Base-by-base conservation (phyloP, 2,888 invertebrate genomes). In the Microplitis deprimator region DNA sequence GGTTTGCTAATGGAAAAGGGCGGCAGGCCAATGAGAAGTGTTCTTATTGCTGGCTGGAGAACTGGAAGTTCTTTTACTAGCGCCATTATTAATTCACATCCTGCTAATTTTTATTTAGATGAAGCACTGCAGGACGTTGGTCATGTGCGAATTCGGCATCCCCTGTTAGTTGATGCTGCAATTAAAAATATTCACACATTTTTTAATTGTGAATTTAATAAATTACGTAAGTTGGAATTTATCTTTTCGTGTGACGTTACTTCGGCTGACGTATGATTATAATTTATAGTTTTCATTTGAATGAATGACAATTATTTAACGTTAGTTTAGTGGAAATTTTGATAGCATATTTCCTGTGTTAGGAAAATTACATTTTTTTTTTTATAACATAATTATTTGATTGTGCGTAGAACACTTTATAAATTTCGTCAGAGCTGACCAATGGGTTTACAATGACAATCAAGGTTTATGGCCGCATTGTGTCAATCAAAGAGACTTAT, bases 21-120 rank as follows among this genome's bases (percentile, higher is more conserved):
- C 62, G 96, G 96, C 13, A 91, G 91, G 77, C 96, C 96, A 5
- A 87, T 96, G 77, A 92, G 95, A 81, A 96, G 94, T 88, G 89
- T 97, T 68, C 94, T 97, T 81, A 91, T 96, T 79, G 96, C 96
- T n/a, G 96, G 96, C 13, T 97, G 97, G 96, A 92, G 97, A 83
- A 96, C 96, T 5, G 97, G 97, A 6, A 96, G 97, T 20, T 96
- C 97, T 59, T 97, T 97, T 89, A 91, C 97, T 73, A 97, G 96
- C 73, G 96, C 96, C 86, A 93, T 96, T 65, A 89, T 97, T 68
- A 96, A 96, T 88, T 92, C 96, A 39, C 93, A 96, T 88, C 96
- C 97, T 17, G 96, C 94, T 41, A 97, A 95, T 89, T 97, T 93
- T 90, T 97, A 97, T 90, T 96, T 97, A 88, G 97, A 97, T 87